Evolutionary conservation across 2,888 invertebrate genomes (phyloP), one percentile per base, ranked within the genome.

Genomic region (Drosophila algonquin): DNA sequence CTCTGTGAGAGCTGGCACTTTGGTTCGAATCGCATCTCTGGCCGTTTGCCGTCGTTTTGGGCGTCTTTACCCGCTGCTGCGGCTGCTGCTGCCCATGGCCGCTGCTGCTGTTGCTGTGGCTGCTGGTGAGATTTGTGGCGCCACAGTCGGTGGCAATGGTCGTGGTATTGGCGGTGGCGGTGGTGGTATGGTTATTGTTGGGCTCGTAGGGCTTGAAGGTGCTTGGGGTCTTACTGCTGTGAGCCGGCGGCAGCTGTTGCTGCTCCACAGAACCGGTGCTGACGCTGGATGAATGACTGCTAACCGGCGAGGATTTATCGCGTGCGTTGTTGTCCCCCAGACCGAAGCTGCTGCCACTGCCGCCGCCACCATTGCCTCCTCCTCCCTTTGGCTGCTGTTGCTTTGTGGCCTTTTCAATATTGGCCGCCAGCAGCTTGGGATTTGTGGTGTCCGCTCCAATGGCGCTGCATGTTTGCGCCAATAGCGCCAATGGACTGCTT

Each of bases 391-490:
- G 79, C 61, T 92, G 83, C 52, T 93, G 73, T 35, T 72, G 92
- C 84, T 93, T 93, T 88, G 93, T 94, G 48, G 94, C 94, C 90
- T 96, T 96, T 86, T 96, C 96, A 63, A 95, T 94, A 67, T 95
- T 95, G 73, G 95, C 95, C 79, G 95, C 95, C 81, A 96, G 93
- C 69, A 96, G 93, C 90, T 96, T 96, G 61, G 96, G 94, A 91
- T 95, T 95, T 58, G 97, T 95, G 30, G 96, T 94, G 92, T 98
- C 98, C 6, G 97, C 95, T 76, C 98, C 99, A 90, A 99, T 99
- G 91, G 98, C 98, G 92, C 98, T 98, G 94, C 99, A 99, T 61
- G 99, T 99, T 93, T 98, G 98, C 59, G 98, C 98, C 88, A 99
- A 93, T 73, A 99, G 94, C 55, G 98, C 98, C 92, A 99, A 93